phyloP scores from a whole-genome alignment of 2,797 vertebrate genomes.

The Sebastes melanostomus region DNA sequence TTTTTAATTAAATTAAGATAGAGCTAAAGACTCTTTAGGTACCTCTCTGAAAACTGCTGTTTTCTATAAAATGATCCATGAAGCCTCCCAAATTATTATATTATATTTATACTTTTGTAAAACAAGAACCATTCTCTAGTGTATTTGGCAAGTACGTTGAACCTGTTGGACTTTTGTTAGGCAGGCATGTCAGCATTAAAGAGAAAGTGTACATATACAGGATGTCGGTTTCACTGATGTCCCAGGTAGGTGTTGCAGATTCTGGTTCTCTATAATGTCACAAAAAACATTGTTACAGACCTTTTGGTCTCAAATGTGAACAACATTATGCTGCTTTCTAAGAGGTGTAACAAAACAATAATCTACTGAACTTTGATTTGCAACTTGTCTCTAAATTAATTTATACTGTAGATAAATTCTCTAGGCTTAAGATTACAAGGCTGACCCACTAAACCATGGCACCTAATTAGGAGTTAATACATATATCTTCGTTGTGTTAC shows the following conservation, averaged over 20 bases:
- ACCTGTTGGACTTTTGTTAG: neutral
- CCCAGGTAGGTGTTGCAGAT: conserved; percentile 28
- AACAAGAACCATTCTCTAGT: neutral
- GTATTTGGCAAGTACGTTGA: conserved; percentile 2
- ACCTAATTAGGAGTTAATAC: conserved; percentile 14
- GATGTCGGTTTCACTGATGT: conserved; percentile 3
- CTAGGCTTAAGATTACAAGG: conserved; percentile 6
- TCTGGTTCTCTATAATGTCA: conserved; percentile 43
- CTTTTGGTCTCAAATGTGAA: neutral
- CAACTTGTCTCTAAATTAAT: neutral
- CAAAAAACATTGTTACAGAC: neutral
- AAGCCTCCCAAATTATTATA: neutral
- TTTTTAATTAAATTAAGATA: neutral
- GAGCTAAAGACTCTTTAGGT: neutral
- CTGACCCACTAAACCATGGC: neutral
- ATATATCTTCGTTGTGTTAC: neutral
- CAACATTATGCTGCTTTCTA: neutral
- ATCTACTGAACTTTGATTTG: neutral
- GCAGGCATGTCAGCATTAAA: neutral
- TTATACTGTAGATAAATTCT: neutral
- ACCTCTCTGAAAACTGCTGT: neutral
- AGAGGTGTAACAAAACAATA: neutral
- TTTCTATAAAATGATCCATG: neutral
- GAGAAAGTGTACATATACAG: neutral
- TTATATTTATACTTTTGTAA: neutral